A percentile compares a stretch with the other conserved stretches of the same genome.
Conservation (phyloP, 2,797 vertebrate species). For the Paramormyrops hopkinsi region DNA sequence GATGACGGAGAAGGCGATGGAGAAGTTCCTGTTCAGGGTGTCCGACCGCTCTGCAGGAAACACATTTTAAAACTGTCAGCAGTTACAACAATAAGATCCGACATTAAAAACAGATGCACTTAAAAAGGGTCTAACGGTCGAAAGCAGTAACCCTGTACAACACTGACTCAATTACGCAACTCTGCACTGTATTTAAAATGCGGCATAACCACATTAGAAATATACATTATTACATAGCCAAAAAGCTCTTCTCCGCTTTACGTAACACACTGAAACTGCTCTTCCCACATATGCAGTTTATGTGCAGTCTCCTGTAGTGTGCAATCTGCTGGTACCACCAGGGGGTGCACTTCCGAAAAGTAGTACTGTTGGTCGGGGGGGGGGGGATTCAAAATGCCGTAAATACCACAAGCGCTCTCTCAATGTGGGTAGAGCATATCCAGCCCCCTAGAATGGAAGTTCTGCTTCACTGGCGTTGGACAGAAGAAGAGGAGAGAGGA, state of each 20-base stretch:
- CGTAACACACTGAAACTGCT: background rate
- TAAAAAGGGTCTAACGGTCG: background rate
- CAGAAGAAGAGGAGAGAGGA: background rate
- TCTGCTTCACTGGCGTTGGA: background rate
- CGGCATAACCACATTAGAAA: background rate
- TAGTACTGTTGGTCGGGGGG: background rate
- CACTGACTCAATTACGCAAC: background rate
- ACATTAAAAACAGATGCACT: background rate
- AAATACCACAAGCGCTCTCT: background rate
- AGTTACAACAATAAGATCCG: background rate
- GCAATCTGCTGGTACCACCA: background rate
- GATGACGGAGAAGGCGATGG: constrained; percentile 85
- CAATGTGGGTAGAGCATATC: background rate
- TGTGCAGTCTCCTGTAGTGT: background rate
- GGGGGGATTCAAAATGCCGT: background rate
- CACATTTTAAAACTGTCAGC: background rate
- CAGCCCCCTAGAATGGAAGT: background rate
- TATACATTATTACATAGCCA: background rate
- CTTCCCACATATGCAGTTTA: background rate
- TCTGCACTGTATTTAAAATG: background rate
- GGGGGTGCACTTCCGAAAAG: background rate
- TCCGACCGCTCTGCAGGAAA: constrained; percentile 64
- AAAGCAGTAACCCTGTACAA: background rate
- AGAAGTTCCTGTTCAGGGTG: constrained; percentile 84
- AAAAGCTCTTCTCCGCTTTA: background rate